Percentiles rank a stretch among this genome's conserved stretches.
Conservation (phyloP, 2,888 invertebrate genomes). For the Acrobasis repandana region DNA sequence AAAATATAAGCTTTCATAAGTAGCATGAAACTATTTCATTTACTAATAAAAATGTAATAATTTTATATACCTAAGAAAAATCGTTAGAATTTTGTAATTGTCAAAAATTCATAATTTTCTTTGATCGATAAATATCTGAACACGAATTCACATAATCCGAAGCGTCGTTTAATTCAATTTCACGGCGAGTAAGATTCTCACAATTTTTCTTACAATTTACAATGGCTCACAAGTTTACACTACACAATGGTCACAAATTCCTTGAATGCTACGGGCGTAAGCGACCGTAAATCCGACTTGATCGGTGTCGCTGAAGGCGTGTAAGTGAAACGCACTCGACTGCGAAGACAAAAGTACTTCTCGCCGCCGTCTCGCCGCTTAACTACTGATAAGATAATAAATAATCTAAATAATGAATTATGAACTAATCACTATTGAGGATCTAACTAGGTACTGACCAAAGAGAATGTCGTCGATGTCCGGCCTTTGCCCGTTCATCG, state of each 20-base stretch:
- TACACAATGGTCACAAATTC: slow-evolving; percentile 34
- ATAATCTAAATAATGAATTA: slow-evolving; percentile 43
- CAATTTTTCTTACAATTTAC: slow-evolving; percentile 37
- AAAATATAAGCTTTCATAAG: no score
- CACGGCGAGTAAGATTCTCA: slow-evolving; percentile 25
- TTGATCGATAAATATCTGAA: background rate
- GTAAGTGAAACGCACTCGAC: slow-evolving; percentile 51
- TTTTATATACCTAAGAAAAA: background rate
- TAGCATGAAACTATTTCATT: no score
- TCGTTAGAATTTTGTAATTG: background rate
- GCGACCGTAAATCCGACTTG: slow-evolving; percentile 31
- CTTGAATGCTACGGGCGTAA: slow-evolving; percentile 44
- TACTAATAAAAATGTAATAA: no score
- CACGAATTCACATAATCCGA: background rate
- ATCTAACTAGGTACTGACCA: slow-evolving; percentile 54
- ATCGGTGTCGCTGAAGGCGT: slow-evolving; percentile 51
- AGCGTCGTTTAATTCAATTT: background rate
- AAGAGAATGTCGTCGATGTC: slow-evolving; percentile 54
- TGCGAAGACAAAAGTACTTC: slow-evolving; percentile 46
- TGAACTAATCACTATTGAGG: slow-evolving; percentile 39
- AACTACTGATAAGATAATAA: slow-evolving; percentile 65
- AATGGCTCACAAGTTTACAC: slow-evolving; percentile 29
- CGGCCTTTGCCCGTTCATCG: slow-evolving; percentile 59
- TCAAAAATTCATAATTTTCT: background rate
- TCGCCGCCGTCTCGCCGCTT: slow-evolving; percentile 42